Percentiles rank a stretch among this genome's conserved stretches.
phyloP scores from a whole-genome alignment of 2,797 vertebrate genomes.

The Discoglossus pictus region DNA sequence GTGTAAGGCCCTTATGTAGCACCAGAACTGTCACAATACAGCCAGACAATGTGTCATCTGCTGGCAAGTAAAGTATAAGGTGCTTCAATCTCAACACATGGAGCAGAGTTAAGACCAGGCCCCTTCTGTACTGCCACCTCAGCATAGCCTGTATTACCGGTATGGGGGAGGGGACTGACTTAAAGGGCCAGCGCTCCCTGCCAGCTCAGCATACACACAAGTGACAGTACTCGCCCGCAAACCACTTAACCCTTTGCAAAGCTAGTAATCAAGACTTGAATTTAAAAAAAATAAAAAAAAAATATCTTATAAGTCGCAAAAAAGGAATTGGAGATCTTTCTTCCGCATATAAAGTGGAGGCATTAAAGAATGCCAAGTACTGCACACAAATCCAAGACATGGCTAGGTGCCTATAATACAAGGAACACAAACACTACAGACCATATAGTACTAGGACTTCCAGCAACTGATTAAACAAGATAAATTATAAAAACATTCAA shows the following conservation, averaged over 20 bases:
- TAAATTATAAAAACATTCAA: no score
- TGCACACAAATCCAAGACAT: no score
- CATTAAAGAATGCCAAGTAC: no score
- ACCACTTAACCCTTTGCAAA: slow-evolving; percentile 12
- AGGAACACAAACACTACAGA: no score
- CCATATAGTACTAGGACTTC: no score
- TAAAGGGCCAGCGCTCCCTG: slow-evolving; percentile 56
- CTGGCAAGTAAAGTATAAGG: slow-evolving; percentile 24
- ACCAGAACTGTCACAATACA: slow-evolving; percentile 2
- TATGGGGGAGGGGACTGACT: slow-evolving; percentile 55
- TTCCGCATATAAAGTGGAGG: no score
- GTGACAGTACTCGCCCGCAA: not conserved
- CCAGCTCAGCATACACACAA: slow-evolving; percentile 44
- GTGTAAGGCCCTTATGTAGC: not conserved
- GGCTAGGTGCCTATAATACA: no score
- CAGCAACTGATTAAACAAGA: no score
- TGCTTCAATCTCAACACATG: not conserved
- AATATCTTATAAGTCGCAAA: no score
- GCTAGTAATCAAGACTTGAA: no score
- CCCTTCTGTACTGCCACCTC: slow-evolving; percentile 63
- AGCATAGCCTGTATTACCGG: slow-evolving; percentile 62
- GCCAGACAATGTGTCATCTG: slow-evolving; percentile 23
- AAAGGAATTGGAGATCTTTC: no score
- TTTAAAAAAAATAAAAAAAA: no score
- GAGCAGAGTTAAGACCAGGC: slow-evolving; percentile 37